Evolutionary conservation across 2,113 vertebrate genomes (phyloP), one percentile per base, ranked within the genome.

Genomic region (Podocnemis expansa): DNA sequence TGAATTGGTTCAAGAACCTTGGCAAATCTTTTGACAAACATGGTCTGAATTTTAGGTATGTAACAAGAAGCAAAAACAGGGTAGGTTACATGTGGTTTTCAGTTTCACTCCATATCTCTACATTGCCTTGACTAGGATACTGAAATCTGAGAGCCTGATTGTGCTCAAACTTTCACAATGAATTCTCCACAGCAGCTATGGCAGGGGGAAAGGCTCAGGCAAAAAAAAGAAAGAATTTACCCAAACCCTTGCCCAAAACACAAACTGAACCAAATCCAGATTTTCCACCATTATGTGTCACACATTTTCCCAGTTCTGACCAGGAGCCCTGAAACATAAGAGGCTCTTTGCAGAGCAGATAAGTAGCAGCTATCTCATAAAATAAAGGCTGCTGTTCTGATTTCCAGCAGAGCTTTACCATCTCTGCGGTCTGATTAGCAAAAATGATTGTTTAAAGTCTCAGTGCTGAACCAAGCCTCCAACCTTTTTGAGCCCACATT

Each of bases 401-500:
- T 12, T 51, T 75, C 78, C 56, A 47, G 25, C 55, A 58, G 24
- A 17, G 7, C 34, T 5, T 80, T 49, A 76, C 54, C 11, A 56
- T 24, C 80, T 78, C 84, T 10, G 87, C 24, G 67, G 29, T 73
- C 80, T 63, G 8, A 19, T 75, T 47, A 43, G 84, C 55, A 58
- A 80, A 76, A 45, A 5, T 6, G 43, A 19, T n/a, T 22, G 78
- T 27, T 56, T 49, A 70, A 70, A 85, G 52, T 16, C 54, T 45
- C 24, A 45, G 76, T 34, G 31, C 78, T 29, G 19, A 63, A 3
- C 67, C 10, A 47, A 0, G 0, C 25, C 22, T 70, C n/a, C 1
- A 10, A 12, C 4, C 16, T 16, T 73, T 52, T 8, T 24, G 67
- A 21, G n/a, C 31, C 5, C 25, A 85, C 54, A 51, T 52, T 81